Percentiles rank a stretch among this genome's conserved stretches.
These are phyloP conservation scores for Mesoligia furuncula DNA, from an alignment of 2,888 invertebrate genomes.

Conservation along the genomic window DNA sequence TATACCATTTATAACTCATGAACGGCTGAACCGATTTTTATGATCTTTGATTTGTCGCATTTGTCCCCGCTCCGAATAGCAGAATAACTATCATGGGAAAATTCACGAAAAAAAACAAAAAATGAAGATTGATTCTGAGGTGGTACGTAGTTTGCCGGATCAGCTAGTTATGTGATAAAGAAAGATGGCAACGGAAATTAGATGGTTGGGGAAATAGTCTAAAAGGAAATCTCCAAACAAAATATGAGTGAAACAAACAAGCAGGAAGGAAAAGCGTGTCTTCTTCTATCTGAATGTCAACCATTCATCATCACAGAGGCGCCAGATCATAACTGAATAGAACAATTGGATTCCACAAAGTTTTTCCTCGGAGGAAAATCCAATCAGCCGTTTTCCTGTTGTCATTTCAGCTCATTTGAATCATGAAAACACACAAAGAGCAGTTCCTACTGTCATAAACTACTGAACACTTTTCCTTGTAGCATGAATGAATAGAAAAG, in stretches of 20 bases:
- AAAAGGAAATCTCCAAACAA: neutral
- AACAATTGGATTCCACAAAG: neutral
- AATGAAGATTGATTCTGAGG: neutral
- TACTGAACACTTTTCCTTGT: neutral
- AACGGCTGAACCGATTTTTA: neutral
- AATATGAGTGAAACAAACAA: neutral
- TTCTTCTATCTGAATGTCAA: neutral
- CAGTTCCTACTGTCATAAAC: too few species aligned
- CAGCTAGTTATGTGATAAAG: neutral
- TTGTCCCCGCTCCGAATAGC: neutral
- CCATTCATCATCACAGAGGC: neutral
- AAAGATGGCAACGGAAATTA: neutral
- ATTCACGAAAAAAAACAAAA: neutral
- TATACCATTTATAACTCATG: neutral
- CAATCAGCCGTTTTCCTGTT: neutral
- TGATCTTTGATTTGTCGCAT: neutral
- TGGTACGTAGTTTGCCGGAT: neutral
- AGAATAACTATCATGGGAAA: neutral
- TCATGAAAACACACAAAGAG: neutral
- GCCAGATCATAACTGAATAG: neutral
- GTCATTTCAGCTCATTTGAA: conserved; percentile 2
- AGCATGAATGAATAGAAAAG: neutral
- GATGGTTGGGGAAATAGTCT: neutral
- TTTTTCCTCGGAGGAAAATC: conserved; percentile 10
- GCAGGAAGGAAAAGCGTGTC: neutral